phyloP scores from a whole-genome alignment of 37 sponge, comb jelly and placozoan species.

The Eunapius fragilis region DNA sequence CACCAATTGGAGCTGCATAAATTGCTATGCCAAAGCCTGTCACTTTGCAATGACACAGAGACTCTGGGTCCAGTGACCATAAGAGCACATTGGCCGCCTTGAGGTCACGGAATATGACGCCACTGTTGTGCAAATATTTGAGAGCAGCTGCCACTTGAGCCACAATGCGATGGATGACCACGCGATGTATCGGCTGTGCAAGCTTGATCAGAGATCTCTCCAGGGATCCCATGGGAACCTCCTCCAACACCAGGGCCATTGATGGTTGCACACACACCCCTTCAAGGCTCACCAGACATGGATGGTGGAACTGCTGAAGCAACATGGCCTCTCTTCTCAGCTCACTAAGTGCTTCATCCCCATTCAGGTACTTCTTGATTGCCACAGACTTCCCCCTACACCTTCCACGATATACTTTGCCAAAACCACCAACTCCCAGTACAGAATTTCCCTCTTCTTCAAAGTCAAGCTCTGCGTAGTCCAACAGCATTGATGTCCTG shows the following conservation, averaged over 20 bases:
- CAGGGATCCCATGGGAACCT: conserved; percentile 85
- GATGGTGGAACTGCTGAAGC: conserved; percentile 76
- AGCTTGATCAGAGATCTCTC: conserved; percentile 64
- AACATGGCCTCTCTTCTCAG: conserved; percentile 74
- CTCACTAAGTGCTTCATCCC: conserved; percentile 68
- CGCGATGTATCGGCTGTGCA: conserved; percentile 56
- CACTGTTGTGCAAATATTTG: conserved; percentile 71
- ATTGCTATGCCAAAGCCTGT: conserved; percentile 91
- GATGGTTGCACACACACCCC: conserved; percentile 77
- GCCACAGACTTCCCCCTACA: conserved; percentile 73
- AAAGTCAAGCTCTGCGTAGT: conserved; percentile 56
- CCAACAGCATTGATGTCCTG: conserved; percentile 74
- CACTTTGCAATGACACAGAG: conserved; percentile 82
- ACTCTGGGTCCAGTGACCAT: conserved; percentile 80
- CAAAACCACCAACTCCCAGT: conserved; percentile 86
- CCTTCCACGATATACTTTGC: conserved; percentile 85
- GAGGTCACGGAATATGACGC: conserved; percentile 86
- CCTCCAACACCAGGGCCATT: conserved; percentile 89
- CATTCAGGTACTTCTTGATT: conserved; percentile 69
- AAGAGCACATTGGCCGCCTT: conserved; percentile 92
- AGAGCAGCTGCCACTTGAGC: conserved; percentile 85
- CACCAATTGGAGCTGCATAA: conserved; percentile 72
- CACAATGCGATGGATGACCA: conserved; percentile 76
- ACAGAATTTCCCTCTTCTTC: conserved; percentile 55
- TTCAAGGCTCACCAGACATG: conserved; percentile 81